A percentile compares a stretch with the other conserved stretches of the same genome.
These are phyloP conservation scores for Henricia sp. DNA, from an alignment of 53 echinoderm and acorn worm species.

Conservation along the genomic window DNA sequence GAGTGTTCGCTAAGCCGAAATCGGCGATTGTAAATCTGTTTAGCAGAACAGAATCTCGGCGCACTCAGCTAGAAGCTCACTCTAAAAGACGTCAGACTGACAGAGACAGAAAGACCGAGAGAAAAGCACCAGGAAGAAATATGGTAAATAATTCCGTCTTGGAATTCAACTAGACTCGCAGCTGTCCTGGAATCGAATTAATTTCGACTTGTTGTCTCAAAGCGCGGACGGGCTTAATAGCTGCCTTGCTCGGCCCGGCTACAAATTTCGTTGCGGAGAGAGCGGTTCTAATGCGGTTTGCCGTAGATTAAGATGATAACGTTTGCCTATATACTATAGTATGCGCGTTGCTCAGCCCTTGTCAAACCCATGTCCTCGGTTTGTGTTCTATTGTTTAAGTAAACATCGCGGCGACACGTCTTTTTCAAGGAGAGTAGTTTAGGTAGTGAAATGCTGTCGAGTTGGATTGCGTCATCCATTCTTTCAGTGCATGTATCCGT, in stretches of 20 bases:
- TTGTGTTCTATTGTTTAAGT: constrained; percentile 2
- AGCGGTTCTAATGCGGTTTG: constrained; percentile 35
- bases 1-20: no score
- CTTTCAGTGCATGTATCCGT: no score
- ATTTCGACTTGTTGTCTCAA: constrained; percentile 56
- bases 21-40: no score
- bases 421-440: neutral
- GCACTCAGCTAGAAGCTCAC: no score
- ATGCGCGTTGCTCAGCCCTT: neutral
- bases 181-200: constrained; percentile 60
- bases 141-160: constrained; percentile 30
- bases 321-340: neutral
- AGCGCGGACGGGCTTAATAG: neutral
- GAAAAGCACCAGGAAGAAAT: neutral
- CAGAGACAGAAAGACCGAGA: neutral
- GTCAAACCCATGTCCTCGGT: neutral
- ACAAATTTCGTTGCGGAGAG: constrained; percentile 4
- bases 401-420: constrained; percentile 9
- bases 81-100: no score
- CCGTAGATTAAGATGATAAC: neutral
- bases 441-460: neutral
- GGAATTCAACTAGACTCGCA: constrained; percentile 24
- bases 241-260: neutral
- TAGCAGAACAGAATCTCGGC: no score
- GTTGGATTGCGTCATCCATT: neutral